Percentiles rank a stretch among this genome's conserved stretches.
These are phyloP conservation scores for Tenualosa ilisha DNA, from an alignment of 2,797 vertebrate species.

Conservation along the genomic window DNA sequence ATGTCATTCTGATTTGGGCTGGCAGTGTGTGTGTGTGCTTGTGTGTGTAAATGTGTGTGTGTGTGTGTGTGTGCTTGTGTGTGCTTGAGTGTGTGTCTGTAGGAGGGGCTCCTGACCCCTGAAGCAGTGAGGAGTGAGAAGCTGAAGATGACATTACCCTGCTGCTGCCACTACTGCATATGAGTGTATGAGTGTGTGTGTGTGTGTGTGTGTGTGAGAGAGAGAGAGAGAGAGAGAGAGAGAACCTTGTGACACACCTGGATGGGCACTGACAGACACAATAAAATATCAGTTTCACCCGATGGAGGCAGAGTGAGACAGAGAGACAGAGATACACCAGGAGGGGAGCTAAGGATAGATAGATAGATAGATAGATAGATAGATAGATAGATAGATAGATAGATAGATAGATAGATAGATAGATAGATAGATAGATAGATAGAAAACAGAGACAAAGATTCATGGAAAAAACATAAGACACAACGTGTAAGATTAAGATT, in stretches of 20 bases:
- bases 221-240: neutral
- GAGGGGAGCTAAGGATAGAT: no score
- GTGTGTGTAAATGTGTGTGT: neutral
- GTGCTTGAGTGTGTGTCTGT: neutral
- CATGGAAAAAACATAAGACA: neutral
- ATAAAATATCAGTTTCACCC: neutral
- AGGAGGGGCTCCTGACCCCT: neutral
- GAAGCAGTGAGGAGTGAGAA: neutral
- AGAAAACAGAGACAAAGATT: neutral
- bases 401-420: neutral
- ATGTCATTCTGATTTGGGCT: slow-evolving; percentile 1
- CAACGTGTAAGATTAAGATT: slow-evolving; percentile 30
- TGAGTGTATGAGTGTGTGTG: neutral
- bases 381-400: neutral
- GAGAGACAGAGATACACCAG: neutral
- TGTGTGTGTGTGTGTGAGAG: neutral
- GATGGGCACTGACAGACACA: slow-evolving; percentile 7
- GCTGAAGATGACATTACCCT: neutral
- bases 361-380: neutral
- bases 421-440: neutral
- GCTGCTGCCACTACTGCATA: neutral
- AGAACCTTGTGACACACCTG: slow-evolving; percentile 5
- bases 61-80: neutral
- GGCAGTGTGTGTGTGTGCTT: neutral
- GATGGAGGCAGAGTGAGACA: neutral